Conservation (phyloP, 35 echinoderm and acorn worm species). For the Acanthaster planci region DNA sequence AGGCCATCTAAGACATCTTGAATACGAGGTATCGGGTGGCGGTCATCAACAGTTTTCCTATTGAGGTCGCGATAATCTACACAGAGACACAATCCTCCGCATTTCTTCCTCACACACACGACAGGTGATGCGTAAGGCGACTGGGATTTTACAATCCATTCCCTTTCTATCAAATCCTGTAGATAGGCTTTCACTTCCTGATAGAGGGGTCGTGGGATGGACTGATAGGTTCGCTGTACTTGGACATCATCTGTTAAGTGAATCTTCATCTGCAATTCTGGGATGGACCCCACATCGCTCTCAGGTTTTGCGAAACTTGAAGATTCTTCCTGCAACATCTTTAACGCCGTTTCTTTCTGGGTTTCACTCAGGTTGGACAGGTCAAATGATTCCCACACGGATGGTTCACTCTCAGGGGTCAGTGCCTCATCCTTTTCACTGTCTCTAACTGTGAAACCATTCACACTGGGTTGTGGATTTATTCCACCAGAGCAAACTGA, state of each 20-base stretch:
- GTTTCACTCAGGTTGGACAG: neutral
- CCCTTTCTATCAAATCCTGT: slow-evolving; percentile 32
- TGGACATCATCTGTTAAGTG: slow-evolving; percentile 1
- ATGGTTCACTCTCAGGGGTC: neutral
- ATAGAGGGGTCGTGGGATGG: slow-evolving; percentile 64
- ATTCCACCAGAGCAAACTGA: neutral
- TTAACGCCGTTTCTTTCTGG: neutral
- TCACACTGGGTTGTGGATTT: neutral
- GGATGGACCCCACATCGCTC: slow-evolving; percentile 16
- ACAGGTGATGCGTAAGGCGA: slow-evolving; percentile 70
- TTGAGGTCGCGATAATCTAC: slow-evolving; percentile 63
- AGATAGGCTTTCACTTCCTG: slow-evolving; percentile 71
- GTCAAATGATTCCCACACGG: slow-evolving; percentile 37
- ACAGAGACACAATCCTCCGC: slow-evolving; percentile 54
- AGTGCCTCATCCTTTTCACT: no score
- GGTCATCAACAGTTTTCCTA: slow-evolving; percentile 48
- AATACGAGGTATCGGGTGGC: slow-evolving; percentile 58
- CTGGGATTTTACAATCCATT: slow-evolving; percentile 56
- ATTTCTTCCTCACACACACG: slow-evolving; percentile 66
- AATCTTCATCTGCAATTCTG: slow-evolving; percentile 42
- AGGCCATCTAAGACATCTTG: slow-evolving; percentile 66
- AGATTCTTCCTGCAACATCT: slow-evolving; percentile 9
- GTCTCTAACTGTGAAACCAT: neutral
- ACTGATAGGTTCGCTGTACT: slow-evolving; percentile 43
- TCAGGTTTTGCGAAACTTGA: slow-evolving; percentile 34